phyloP scores from a whole-genome alignment of 2,113 vertebrate species.

The Poicephalus meyeri region DNA sequence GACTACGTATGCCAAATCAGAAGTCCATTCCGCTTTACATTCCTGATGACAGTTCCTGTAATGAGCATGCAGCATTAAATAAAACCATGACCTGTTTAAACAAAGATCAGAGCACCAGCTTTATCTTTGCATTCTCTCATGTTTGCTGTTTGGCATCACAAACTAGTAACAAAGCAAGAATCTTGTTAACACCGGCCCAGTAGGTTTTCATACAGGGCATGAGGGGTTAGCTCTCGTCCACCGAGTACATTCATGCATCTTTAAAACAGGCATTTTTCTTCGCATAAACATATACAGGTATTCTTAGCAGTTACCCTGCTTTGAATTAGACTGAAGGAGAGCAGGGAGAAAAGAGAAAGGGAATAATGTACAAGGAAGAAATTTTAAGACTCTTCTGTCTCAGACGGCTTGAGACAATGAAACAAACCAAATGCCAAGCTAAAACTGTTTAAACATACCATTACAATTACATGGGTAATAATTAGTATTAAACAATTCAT shows the following conservation, averaged over 20 bases:
- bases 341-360: not conserved
- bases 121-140: not conserved
- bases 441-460: not conserved
- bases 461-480: not conserved
- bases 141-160: not conserved
- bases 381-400: not conserved
- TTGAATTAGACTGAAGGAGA: not conserved
- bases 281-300: not conserved
- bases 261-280: not conserved
- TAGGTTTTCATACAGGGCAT: not conserved
- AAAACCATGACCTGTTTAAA: constrained; percentile 47
- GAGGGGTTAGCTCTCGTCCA: not conserved
- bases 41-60: not conserved
- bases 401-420: not conserved
- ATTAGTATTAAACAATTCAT: not conserved
- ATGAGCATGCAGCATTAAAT: constrained; percentile 9
- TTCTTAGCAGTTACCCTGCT: not conserved
- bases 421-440: not conserved
- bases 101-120: constrained; percentile 26
- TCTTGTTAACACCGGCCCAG: not conserved
- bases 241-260: not conserved
- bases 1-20: not conserved
- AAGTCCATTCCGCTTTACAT: not conserved
- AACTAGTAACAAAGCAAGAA: not conserved
- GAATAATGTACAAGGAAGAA: not conserved